Percentiles rank a stretch among this genome's conserved stretches.
Evolutionary conservation across 2,113 vertebrate species (phyloP).

Genomic region (Pica pica): DNA sequence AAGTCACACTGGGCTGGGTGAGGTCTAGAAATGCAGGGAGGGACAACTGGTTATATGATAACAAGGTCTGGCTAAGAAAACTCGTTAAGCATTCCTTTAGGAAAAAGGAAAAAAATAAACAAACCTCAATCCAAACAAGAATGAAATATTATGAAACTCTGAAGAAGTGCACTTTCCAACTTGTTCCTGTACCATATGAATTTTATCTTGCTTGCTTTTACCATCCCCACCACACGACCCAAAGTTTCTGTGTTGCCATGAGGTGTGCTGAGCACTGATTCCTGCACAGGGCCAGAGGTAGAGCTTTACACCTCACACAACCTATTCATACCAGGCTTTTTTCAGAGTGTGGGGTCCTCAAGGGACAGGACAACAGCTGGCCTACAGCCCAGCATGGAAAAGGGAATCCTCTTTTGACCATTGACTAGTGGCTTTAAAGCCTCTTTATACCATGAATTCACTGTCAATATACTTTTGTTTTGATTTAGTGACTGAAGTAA

Average conservation of each 20-base stretch:
- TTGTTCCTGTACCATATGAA: background rate
- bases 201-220: background rate
- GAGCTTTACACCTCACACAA: background rate
- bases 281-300: accelerated
- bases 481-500: constrained; percentile 56
- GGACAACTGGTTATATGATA: background rate
- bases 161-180: background rate
- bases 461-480: constrained; percentile 52
- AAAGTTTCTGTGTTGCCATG: background rate
- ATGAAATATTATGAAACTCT: background rate
- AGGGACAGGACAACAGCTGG: background rate
- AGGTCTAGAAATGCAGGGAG: background rate
- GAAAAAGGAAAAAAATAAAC: background rate
- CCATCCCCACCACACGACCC: background rate
- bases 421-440: background rate
- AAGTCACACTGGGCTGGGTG: background rate
- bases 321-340: background rate
- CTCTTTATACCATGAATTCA: constrained; percentile 8
- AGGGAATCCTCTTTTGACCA: background rate
- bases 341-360: background rate
- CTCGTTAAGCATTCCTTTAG: background rate
- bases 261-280: background rate
- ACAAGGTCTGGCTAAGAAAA: background rate
- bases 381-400: background rate
- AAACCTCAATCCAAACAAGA: background rate